A percentile compares a stretch with the other conserved stretches of the same genome.
Evolutionary conservation across 1,140 invertebrate species (phyloP).

Genomic region (Alviniconcha marisindica): DNA sequence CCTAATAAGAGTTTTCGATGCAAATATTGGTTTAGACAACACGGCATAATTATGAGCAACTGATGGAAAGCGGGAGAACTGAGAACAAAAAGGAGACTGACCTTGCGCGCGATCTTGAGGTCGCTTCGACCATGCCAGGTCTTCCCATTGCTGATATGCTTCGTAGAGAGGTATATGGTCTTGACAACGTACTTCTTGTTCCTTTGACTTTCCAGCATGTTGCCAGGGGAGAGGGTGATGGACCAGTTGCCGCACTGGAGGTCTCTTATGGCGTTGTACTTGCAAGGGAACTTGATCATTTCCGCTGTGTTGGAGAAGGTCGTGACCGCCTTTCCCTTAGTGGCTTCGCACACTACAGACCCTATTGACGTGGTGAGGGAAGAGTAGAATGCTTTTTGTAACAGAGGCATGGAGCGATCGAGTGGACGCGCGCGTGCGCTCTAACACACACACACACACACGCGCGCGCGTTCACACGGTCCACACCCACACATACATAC

Average conservation of each 20-base stretch:
- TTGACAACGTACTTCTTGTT: slow-evolving; percentile 29
- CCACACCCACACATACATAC: no score
- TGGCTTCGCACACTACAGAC: neutral
- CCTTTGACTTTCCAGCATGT: slow-evolving; percentile 28
- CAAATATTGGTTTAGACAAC: slow-evolving; percentile 17
- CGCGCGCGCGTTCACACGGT: no score
- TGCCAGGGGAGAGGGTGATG: slow-evolving; percentile 16
- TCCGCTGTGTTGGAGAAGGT: neutral
- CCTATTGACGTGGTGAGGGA: no score
- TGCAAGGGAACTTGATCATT: slow-evolving; percentile 23
- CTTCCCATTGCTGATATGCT: slow-evolving; percentile 25
- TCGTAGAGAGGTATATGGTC: slow-evolving; percentile 24
- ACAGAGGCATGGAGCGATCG: no score
- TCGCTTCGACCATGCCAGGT: slow-evolving; percentile 40
- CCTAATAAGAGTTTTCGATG: slow-evolving; percentile 37
- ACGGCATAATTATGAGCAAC: neutral
- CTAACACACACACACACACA: no score
- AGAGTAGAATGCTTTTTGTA: no score
- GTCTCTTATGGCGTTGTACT: slow-evolving; percentile 25
- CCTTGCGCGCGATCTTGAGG: slow-evolving; percentile 29
- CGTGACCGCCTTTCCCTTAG: neutral
- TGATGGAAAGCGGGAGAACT: no score
- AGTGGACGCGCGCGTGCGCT: no score
- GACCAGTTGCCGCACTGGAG: neutral
- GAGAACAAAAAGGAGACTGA: neutral